These are phyloP conservation scores for Pherbina coryleti DNA, from an alignment of 2,888 invertebrate genomes.

Conservation along the genomic window DNA sequence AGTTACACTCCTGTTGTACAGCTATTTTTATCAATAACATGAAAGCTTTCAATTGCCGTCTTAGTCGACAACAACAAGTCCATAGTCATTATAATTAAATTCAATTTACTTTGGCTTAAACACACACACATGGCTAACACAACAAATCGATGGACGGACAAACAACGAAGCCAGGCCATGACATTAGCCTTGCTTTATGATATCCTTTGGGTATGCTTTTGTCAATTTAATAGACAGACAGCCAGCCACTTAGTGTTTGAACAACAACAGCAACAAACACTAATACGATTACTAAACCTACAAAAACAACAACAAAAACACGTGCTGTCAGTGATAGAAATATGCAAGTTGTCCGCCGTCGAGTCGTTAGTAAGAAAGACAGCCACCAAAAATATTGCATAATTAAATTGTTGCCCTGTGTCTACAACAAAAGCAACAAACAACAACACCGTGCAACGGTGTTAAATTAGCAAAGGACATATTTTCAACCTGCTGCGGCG, in stretches of 20 bases:
- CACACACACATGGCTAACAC: slow-evolving; percentile 13
- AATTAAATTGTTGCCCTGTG: slow-evolving; percentile 57
- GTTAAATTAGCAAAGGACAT: not conserved
- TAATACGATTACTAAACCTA: too few species aligned
- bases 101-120: slow-evolving; percentile 34
- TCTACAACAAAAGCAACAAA: too few species aligned
- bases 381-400: slow-evolving; percentile 44
- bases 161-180: not conserved
- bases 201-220: slow-evolving; percentile 42
- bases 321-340: not conserved
- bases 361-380: slow-evolving; percentile 1
- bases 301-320: too few species aligned
- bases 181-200: slow-evolving; percentile 23
- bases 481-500: not conserved
- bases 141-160: slow-evolving; percentile 20
- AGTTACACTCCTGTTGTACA: too few species aligned
- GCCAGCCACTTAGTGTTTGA: not conserved
- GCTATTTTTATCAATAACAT: too few species aligned
- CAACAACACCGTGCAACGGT: not conserved
- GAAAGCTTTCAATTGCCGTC: too few species aligned
- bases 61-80: not conserved
- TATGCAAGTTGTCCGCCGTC: not conserved
- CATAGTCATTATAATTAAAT: slow-evolving; percentile 53
- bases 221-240: not conserved
- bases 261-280: not conserved